Evolutionary conservation across 2,888 invertebrate species (phyloP).

Genomic region (Ptychoptera contaminata): DNA sequence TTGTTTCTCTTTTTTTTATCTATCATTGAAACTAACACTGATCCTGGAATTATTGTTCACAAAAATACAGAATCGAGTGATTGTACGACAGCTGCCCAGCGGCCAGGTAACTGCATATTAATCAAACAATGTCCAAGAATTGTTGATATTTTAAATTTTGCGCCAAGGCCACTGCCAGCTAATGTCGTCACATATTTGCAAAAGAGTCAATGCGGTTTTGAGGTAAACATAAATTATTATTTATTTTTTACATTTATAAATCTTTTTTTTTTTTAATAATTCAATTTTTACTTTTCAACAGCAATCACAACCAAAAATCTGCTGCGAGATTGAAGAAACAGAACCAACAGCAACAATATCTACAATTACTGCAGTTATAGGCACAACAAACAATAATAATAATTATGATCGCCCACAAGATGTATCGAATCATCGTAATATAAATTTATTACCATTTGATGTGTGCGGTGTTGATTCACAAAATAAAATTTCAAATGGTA

Average conservation of each 20-base stretch:
- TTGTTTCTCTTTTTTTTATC: too few relatives aligned
- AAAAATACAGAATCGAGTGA: too few relatives aligned
- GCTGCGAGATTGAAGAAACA: too few relatives aligned
- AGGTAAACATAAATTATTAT: constrained; percentile 5
- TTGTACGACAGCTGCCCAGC: too few relatives aligned
- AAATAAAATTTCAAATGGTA: constrained; percentile 44
- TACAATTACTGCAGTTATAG: background rate
- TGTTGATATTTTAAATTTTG: background rate
- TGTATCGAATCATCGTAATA: constrained; percentile 7
- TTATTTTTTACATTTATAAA: too few relatives aligned
- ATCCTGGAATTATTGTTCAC: too few relatives aligned
- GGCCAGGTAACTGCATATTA: too few relatives aligned
- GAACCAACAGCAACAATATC: too few relatives aligned
- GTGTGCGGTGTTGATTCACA: constrained; percentile 39
- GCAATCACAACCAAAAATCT: too few relatives aligned
- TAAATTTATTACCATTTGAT: constrained; percentile 3
- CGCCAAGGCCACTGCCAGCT: constrained; percentile 5
- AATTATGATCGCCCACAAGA: background rate
- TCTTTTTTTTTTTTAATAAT: too few relatives aligned
- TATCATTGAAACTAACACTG: too few relatives aligned
- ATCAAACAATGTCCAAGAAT: constrained; percentile 3
- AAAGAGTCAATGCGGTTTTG: constrained; percentile 5
- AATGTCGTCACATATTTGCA: constrained; percentile 2
- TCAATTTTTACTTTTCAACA: too few relatives aligned
- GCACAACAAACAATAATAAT: background rate